Evolutionary conservation across 2,888 invertebrate genomes (phyloP).

Genomic region (Ethmia dodecea): DNA sequence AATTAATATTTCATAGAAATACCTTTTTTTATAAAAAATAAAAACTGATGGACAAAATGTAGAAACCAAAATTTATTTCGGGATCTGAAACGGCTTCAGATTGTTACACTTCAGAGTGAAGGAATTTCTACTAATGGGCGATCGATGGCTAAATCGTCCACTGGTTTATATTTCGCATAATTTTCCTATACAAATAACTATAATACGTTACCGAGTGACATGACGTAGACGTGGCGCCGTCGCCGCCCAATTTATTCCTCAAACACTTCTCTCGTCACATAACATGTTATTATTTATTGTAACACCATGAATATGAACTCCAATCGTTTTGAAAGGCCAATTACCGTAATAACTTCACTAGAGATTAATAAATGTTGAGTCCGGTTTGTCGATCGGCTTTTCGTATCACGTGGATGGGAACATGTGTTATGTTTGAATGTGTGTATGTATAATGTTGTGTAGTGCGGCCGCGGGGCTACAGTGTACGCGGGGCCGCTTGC

Average conservation of each 20-base stretch:
- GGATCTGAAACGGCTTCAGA: too few relatives aligned
- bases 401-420: constrained; percentile 10
- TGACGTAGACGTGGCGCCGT: constrained; percentile 55
- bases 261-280: constrained; percentile 61
- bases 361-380: constrained; percentile 13
- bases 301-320: constrained; percentile 40
- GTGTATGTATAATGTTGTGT: constrained; percentile 23
- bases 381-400: not conserved
- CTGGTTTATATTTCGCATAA: too few relatives aligned
- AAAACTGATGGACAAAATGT: too few relatives aligned
- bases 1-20: too few relatives aligned
- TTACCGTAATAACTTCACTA: constrained; percentile 23
- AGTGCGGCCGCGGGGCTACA: constrained; percentile 19
- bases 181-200: too few relatives aligned
- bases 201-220: constrained; percentile 54
- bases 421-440: constrained; percentile 8
- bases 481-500: constrained; percentile 38
- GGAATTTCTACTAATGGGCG: too few relatives aligned
- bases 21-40: too few relatives aligned
- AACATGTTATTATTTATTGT: constrained; percentile 48
- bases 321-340: constrained; percentile 26
- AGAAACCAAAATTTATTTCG: too few relatives aligned
- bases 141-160: too few relatives aligned
- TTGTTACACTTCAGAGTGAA: too few relatives aligned
- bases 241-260: constrained; percentile 54